Conservation (phyloP, 53 echinoderm and acorn worm genomes). For the Pentamera pediparva region DNA sequence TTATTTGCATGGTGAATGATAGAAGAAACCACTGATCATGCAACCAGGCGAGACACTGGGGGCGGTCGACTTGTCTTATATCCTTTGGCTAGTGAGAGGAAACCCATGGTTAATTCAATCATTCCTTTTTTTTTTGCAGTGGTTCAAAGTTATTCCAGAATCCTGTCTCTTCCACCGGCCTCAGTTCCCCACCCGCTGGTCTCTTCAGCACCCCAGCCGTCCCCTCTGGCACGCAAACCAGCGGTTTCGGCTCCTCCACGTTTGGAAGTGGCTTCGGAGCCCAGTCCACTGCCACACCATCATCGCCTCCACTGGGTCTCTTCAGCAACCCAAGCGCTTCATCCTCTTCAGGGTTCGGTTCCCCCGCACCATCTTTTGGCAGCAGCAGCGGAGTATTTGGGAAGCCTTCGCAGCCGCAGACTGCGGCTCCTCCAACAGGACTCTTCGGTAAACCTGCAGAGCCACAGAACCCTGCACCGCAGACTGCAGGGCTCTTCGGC, state of each 20-base stretch:
- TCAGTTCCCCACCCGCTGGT: slow-evolving; percentile 8
- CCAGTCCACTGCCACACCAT: not conserved
- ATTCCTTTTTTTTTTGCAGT: not conserved
- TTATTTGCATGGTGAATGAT: too few species aligned
- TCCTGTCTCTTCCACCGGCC: not conserved
- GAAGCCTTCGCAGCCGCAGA: not conserved
- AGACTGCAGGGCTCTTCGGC: slow-evolving; percentile 41
- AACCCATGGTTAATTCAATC: too few species aligned
- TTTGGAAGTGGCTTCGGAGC: not conserved
- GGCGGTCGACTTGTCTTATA: not conserved
- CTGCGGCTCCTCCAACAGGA: not conserved
- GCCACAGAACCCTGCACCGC: too few species aligned
- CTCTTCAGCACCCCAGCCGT: slow-evolving; percentile 14
- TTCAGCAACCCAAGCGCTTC: not conserved
- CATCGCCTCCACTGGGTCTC: slow-evolving; percentile 5
- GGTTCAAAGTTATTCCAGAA: slow-evolving; percentile 13
- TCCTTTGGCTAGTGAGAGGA: too few species aligned
- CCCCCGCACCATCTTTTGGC: slow-evolving; percentile 5
- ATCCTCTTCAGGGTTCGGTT: not conserved
- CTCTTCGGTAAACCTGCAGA: slow-evolving; percentile 36
- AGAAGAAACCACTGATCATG: too few species aligned
- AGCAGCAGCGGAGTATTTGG: not conserved
- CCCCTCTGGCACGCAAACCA: not conserved
- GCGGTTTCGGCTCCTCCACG: slow-evolving; percentile 6
- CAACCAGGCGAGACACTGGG: too few species aligned